A percentile compares a stretch with the other conserved stretches of the same genome.
These are phyloP conservation scores for Lytechinus variegatus DNA, from an alignment of 35 echinoderm and acorn worm species.

Conservation along the genomic window DNA sequence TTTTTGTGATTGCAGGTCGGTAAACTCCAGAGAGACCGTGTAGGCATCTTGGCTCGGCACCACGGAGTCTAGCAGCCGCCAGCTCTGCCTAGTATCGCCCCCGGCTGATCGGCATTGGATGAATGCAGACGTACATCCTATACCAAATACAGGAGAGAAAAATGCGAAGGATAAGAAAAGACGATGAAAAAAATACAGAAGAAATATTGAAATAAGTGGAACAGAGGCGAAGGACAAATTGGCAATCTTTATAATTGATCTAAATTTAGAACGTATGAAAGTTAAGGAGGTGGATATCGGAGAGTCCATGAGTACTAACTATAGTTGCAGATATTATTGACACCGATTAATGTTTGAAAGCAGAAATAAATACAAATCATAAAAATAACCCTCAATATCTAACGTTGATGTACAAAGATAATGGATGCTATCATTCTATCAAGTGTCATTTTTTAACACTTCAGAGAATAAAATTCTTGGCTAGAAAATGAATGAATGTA, in stretches of 20 bases:
- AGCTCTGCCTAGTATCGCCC: constrained; percentile 33
- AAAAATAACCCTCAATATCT: too few species aligned
- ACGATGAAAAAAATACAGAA: neutral
- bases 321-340: too few species aligned
- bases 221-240: neutral
- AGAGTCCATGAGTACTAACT: too few species aligned
- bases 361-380: too few species aligned
- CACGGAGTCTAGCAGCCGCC: constrained; percentile 19
- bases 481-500: too few species aligned
- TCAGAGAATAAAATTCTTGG: too few species aligned
- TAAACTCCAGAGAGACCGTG: constrained; percentile 34
- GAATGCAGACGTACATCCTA: neutral
- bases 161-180: neutral
- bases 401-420: too few species aligned
- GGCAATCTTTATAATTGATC: neutral
- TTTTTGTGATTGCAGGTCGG: constrained; percentile 2
- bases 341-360: too few species aligned
- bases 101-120: constrained; percentile 12
- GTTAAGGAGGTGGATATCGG: neutral
- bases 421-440: too few species aligned
- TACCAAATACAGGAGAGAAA: neutral
- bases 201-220: neutral
- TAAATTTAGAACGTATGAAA: neutral
- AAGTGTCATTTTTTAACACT: too few species aligned
- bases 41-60: constrained; percentile 4